Conservation (phyloP, 2,797 vertebrate genomes). For the Eospalax fontanierii region DNA sequence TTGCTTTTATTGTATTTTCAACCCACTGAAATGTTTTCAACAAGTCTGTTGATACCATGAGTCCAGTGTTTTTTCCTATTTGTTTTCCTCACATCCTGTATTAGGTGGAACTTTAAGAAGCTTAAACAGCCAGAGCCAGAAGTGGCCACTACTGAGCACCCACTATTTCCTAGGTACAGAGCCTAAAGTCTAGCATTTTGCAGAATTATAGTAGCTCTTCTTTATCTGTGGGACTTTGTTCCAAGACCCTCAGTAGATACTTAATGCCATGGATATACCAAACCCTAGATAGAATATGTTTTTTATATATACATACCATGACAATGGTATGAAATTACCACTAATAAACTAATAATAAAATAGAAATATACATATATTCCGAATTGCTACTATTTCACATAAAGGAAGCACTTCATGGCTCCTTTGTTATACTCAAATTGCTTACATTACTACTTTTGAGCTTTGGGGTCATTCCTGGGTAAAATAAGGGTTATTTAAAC, state of each 20-base stretch:
- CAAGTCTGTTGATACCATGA: not conserved
- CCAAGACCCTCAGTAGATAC: not conserved
- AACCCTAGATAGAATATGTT: not conserved
- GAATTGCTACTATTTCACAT: not conserved
- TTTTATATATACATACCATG: not conserved
- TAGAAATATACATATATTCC: not conserved
- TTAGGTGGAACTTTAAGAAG: not conserved
- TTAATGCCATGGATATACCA: not conserved
- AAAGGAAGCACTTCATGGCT: not conserved
- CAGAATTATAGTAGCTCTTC: not conserved
- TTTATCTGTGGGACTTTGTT: not conserved
- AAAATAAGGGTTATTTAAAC: not conserved
- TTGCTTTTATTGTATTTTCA: slow-evolving; percentile 51
- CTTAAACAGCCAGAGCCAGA: not conserved
- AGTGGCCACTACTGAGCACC: not conserved
- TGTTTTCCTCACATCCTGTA: not conserved
- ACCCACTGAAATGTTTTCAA: slow-evolving; percentile 7
- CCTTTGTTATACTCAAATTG: not conserved
- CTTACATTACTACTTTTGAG: not conserved
- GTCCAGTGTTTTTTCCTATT: slow-evolving; percentile 40
- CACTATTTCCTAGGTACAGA: not conserved
- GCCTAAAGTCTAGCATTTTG: not conserved
- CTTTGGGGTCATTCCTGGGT: not conserved
- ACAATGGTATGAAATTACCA: not conserved
- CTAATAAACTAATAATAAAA: not conserved